Conservation (phyloP, 2,888 invertebrate genomes). For the Drosophila yooni region DNA sequence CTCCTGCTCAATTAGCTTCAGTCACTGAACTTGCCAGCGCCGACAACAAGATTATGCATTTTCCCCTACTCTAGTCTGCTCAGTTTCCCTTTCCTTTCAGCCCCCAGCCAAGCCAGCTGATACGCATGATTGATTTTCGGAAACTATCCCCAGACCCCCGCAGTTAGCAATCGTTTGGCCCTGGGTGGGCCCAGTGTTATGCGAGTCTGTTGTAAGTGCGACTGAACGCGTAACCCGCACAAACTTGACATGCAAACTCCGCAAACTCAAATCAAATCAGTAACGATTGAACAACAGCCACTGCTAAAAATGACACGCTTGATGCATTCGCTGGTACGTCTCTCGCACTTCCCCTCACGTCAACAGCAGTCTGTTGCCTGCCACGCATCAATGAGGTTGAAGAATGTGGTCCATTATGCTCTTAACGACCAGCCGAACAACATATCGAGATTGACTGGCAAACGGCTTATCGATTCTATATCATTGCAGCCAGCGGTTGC, state of each 20-base stretch:
- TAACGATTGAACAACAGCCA: conserved; percentile 66
- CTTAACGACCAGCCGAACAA: conserved; percentile 41
- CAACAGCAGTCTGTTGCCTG: conserved; percentile 41
- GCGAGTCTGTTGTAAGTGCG: conserved; percentile 41
- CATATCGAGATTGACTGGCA: conserved; percentile 47
- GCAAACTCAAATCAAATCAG: conserved; percentile 66
- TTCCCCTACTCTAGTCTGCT: conserved; percentile 10
- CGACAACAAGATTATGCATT: conserved; percentile 67
- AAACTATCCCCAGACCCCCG: conserved; percentile 24
- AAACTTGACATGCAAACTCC: conserved; percentile 51
- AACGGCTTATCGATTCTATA: conserved; percentile 63
- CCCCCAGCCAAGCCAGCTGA: conserved; percentile 1
- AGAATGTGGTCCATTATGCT: conserved; percentile 62
- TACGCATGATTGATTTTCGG: conserved; percentile 61
- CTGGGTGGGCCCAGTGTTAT: conserved; percentile 7
- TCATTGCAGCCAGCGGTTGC: conserved; percentile 60
- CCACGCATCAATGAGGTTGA: conserved; percentile 67
- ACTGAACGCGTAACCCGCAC: conserved; percentile 74
- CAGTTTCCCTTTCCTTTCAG: conserved; percentile 2
- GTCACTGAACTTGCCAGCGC: conserved; percentile 65
- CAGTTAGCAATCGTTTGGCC: conserved; percentile 22
- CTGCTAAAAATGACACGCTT: conserved; percentile 74
- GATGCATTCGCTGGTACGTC: conserved; percentile 49
- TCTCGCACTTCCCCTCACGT: not conserved
- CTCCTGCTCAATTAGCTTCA: conserved; percentile 69